Evolutionary conservation across 2,113 vertebrate genomes (phyloP).

Genomic region (Chiloscyllium plagiosum): DNA sequence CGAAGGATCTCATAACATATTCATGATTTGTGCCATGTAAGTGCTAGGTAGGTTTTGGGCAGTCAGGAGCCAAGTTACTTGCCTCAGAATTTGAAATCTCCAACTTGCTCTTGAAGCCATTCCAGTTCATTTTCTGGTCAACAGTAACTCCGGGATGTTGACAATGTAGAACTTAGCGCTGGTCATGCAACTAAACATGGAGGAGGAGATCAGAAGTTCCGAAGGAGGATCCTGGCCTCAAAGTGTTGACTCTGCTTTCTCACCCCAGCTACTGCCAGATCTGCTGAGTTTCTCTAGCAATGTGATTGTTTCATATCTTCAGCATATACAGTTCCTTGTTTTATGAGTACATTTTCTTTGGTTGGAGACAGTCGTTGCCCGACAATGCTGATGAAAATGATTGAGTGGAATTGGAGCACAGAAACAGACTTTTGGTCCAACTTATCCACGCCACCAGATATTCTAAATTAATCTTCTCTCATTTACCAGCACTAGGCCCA

Average conservation of each 20-base stretch:
- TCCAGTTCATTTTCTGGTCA: background rate
- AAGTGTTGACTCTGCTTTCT: no score
- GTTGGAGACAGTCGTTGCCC: background rate
- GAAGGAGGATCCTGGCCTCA: no score
- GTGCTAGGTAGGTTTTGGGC: background rate
- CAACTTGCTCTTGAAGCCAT: background rate
- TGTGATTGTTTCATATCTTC: no score
- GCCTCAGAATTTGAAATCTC: background rate
- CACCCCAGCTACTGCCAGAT: no score
- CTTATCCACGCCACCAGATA: no score
- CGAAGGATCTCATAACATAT: background rate
- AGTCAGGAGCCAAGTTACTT: background rate
- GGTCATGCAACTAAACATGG: background rate
- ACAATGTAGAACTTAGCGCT: background rate
- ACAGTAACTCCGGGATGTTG: background rate
- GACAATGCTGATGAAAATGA: background rate
- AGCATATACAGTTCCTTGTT: no score
- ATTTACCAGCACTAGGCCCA: no score
- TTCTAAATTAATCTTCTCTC: no score
- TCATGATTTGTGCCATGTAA: background rate
- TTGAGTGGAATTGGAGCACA: background rate
- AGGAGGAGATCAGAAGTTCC: background rate
- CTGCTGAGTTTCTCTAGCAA: no score
- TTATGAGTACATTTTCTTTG: background rate
- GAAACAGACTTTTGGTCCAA: no score